Conservation (phyloP, 1,140 invertebrate genomes). For the Ptiloglossa arizonensis region DNA sequence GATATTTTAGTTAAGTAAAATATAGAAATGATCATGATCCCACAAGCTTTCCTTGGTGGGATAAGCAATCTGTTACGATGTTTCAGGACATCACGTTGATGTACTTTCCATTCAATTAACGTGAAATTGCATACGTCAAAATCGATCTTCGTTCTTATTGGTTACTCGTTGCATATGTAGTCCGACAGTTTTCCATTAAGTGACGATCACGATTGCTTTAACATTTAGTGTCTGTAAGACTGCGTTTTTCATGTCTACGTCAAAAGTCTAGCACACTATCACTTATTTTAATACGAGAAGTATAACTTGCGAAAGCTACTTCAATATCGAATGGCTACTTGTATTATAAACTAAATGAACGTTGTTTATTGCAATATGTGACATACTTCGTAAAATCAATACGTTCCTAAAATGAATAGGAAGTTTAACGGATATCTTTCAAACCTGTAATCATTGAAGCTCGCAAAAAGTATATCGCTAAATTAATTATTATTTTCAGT, state of each 20-base stretch:
- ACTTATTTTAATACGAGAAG: slow-evolving; percentile 34
- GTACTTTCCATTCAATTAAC: neutral
- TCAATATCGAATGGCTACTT: slow-evolving; percentile 7
- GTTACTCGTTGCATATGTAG: neutral
- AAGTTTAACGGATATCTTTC: neutral
- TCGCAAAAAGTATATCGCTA: neutral
- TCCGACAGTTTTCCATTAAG: neutral
- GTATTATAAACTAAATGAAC: slow-evolving; percentile 30
- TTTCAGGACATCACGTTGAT: slow-evolving; percentile 3
- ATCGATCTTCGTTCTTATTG: neutral
- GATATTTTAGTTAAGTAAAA: slow-evolving; percentile 27
- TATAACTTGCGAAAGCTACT: slow-evolving; percentile 13
- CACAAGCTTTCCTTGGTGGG: neutral
- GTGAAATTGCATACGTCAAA: neutral
- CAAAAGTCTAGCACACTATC: neutral
- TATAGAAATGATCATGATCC: neutral
- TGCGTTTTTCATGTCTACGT: neutral
- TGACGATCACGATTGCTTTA: neutral
- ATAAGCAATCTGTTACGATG: neutral
- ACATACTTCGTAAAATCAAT: slow-evolving; percentile 19
- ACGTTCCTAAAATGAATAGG: slow-evolving; percentile 28
- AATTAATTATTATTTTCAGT: neutral
- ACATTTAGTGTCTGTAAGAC: slow-evolving; percentile 40
- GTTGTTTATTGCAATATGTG: slow-evolving; percentile 41
- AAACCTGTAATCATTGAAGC: neutral